Conservation (phyloP, 2,888 invertebrate genomes). For the Ochropacha duplaris region DNA sequence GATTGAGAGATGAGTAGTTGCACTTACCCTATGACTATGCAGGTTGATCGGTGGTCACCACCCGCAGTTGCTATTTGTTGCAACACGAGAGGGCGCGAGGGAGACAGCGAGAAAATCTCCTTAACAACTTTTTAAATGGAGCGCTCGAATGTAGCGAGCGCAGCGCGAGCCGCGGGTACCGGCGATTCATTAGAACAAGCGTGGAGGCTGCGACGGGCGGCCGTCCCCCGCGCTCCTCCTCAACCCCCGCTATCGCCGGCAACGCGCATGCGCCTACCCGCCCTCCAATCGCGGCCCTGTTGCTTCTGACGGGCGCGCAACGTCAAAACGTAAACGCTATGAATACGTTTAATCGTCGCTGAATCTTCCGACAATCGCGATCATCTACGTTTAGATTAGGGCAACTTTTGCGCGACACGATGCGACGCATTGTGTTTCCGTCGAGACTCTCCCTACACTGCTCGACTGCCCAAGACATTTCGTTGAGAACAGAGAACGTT, state of each 20-base stretch:
- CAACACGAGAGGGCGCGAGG: conserved; percentile 67
- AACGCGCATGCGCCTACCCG: conserved; percentile 59
- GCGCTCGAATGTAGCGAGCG: conserved; percentile 65
- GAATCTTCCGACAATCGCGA: conserved; percentile 69
- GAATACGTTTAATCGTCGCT: conserved; percentile 75
- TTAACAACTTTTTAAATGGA: conserved; percentile 69
- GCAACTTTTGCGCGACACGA: conserved; percentile 51
- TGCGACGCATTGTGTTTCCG: conserved; percentile 43
- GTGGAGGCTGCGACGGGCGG: conserved; percentile 71
- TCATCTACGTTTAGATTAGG: conserved; percentile 67
- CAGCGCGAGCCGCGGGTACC: conserved; percentile 78
- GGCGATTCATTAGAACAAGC: conserved; percentile 79
- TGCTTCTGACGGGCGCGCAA: conserved; percentile 75
- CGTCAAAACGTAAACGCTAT: conserved; percentile 75
- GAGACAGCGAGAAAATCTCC: conserved; percentile 67
- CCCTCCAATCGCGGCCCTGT: conserved; percentile 76
- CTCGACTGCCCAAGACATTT: conserved; percentile 41
- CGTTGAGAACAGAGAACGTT: conserved; percentile 18
- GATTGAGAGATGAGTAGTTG: conserved; percentile 22
- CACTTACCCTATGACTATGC: conserved; percentile 55
- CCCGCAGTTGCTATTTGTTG: conserved; percentile 58
- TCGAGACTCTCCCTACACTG: conserved; percentile 28
- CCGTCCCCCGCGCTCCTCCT: conserved; percentile 43
- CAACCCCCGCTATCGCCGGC: conserved; percentile 23
- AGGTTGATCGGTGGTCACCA: conserved; percentile 41